A percentile compares a stretch with the other conserved stretches of the same genome.
phyloP scores from a whole-genome alignment of 2,888 invertebrate species.

The Calliphora vomitoria region DNA sequence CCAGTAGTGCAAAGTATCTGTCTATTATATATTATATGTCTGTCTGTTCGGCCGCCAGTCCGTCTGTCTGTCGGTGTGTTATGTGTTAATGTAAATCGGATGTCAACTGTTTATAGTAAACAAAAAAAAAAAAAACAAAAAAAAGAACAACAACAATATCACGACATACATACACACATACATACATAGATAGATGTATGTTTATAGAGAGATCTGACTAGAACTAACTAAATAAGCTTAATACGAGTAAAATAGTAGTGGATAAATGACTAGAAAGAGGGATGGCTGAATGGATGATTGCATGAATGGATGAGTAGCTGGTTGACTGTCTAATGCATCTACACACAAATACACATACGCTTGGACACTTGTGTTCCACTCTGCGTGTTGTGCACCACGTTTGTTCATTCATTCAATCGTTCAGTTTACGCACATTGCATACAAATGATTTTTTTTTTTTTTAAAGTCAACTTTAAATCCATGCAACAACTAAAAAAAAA shows the following conservation, averaged over 20 bases:
- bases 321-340: constrained; percentile 60
- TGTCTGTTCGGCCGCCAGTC: constrained; percentile 16
- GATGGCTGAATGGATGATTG: constrained; percentile 52
- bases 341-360: not conserved
- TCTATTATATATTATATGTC: constrained; percentile 33
- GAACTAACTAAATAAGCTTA: constrained; percentile 62
- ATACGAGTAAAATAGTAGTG: constrained; percentile 29
- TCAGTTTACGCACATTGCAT: constrained; percentile 80
- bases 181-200: not conserved
- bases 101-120: constrained; percentile 78
- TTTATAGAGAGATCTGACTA: constrained; percentile 41
- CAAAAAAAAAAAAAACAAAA: constrained; percentile 41
- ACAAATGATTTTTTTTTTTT: constrained; percentile 79
- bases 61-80: constrained; percentile 47
- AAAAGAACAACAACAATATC: constrained; percentile 35
- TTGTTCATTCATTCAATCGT: constrained; percentile 64
- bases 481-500: constrained; percentile 49
- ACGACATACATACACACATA: constrained; percentile 14
- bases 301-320: constrained; percentile 61
- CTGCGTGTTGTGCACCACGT: constrained; percentile 26
- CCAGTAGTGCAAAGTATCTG: constrained; percentile 56
- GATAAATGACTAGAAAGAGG: constrained; percentile 39
- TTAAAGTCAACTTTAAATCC: constrained; percentile 53
- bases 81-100: constrained; percentile 83
- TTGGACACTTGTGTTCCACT: constrained; percentile 64